Evolutionary conservation across 2,797 vertebrate species (phyloP).

Genomic region (Bryconaethiops microstoma): DNA sequence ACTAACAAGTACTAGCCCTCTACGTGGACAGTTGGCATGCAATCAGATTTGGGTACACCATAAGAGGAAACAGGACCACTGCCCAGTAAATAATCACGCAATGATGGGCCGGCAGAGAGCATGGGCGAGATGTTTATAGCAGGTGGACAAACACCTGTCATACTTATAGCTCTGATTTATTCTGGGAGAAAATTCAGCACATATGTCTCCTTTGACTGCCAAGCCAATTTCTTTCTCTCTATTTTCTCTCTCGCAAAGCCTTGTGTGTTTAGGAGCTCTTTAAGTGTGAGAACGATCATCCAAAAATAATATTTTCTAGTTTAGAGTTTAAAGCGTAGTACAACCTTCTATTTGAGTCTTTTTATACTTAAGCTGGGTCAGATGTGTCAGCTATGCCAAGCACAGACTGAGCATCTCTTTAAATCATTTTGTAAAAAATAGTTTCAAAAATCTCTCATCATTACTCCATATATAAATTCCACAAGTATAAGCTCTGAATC

Average conservation of each 20-base stretch:
- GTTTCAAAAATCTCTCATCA: background rate
- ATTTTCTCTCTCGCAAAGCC: slow-evolving; percentile 1
- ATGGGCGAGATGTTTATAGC: slow-evolving; percentile 83
- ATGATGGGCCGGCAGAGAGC: slow-evolving; percentile 59
- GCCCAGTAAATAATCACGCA: slow-evolving; percentile 78
- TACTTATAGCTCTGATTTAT: slow-evolving; percentile 89
- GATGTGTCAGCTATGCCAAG: background rate
- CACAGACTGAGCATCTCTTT: background rate
- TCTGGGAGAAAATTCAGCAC: slow-evolving; percentile 75
- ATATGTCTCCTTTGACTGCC: slow-evolving; percentile 78
- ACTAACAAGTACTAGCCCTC: slow-evolving; percentile 72
- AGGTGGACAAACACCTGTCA: slow-evolving; percentile 91
- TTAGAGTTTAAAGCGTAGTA: background rate
- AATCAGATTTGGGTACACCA: slow-evolving; percentile 63
- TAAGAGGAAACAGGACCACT: slow-evolving; percentile 71
- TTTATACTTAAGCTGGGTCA: background rate
- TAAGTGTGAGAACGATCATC: background rate
- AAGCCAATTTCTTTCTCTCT: slow-evolving; percentile 39
- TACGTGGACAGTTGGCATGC: slow-evolving; percentile 63
- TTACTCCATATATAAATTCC: background rate
- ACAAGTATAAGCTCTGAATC: background rate
- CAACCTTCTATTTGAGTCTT: background rate
- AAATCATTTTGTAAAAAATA: background rate
- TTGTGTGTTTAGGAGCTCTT: slow-evolving; percentile 2
- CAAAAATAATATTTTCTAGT: background rate